Evolutionary conservation across 2,888 invertebrate species (phyloP).

Genomic region (Cinara cedri): DNA sequence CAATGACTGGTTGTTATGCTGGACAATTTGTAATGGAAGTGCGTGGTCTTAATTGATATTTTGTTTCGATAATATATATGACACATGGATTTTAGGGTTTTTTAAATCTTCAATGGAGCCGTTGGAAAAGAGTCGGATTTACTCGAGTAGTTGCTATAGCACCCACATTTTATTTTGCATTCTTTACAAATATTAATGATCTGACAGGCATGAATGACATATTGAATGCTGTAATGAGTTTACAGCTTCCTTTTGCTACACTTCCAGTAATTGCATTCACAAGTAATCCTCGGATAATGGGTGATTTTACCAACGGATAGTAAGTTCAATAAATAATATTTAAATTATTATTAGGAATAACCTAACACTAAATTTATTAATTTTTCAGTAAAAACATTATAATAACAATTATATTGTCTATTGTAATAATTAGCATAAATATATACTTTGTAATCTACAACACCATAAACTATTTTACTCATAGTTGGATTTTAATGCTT

Average conservation of each 20-base stretch:
- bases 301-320: slow-evolving; percentile 81
- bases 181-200: slow-evolving; percentile 72
- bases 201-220: slow-evolving; percentile 83
- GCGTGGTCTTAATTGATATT: slow-evolving; percentile 52
- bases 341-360: neutral
- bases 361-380: slow-evolving; percentile 58
- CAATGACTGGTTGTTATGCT: slow-evolving; percentile 86
- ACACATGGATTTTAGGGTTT: slow-evolving; percentile 70
- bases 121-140: slow-evolving; percentile 85
- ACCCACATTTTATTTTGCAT: slow-evolving; percentile 73
- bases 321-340: slow-evolving; percentile 64
- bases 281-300: slow-evolving; percentile 79
- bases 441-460: slow-evolving; percentile 76
- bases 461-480: slow-evolving; percentile 63
- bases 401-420: slow-evolving; percentile 71
- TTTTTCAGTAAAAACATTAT: slow-evolving; percentile 73
- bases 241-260: slow-evolving; percentile 86
- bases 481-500: slow-evolving; percentile 64
- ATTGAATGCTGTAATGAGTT: slow-evolving; percentile 83
- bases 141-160: slow-evolving; percentile 84
- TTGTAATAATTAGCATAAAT: slow-evolving; percentile 78
- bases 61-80: too few species aligned
- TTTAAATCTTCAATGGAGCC: slow-evolving; percentile 80
- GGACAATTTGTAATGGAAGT: slow-evolving; percentile 87
- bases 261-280: slow-evolving; percentile 87